Conservation (phyloP, 2,888 invertebrate species). For the Xanthia icteritia region DNA sequence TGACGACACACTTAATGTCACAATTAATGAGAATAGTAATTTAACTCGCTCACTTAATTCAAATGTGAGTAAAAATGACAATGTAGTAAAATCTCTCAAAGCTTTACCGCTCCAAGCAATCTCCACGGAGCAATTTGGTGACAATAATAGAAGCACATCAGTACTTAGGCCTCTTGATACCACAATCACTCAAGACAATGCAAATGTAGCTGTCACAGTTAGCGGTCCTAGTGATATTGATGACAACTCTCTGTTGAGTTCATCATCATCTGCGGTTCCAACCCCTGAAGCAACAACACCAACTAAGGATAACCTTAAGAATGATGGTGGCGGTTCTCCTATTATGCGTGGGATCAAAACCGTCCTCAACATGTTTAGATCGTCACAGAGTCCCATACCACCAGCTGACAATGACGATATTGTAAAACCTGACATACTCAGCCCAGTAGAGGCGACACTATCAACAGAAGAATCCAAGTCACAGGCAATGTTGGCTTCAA, state of each 20-base stretch:
- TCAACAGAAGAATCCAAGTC: conserved; percentile 51
- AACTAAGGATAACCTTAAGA: conserved; percentile 80
- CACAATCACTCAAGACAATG: conserved; percentile 62
- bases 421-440: conserved; percentile 54
- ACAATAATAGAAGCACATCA: conserved; percentile 73
- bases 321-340: conserved; percentile 80
- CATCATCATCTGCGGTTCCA: conserved; percentile 79
- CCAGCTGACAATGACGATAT: conserved; percentile 67
- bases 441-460: conserved; percentile 46
- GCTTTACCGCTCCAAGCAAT: conserved; percentile 79
- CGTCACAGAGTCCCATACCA: conserved; percentile 86
- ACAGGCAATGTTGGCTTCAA: conserved; percentile 75
- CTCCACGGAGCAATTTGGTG: conserved; percentile 72
- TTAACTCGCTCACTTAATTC: conserved; percentile 83
- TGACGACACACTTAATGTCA: conserved; percentile 72
- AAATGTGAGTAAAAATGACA: conserved; percentile 77
- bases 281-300: conserved; percentile 87
- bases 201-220: conserved; percentile 76
- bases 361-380: conserved; percentile 85
- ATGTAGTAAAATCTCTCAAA: conserved; percentile 75
- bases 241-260: conserved; percentile 81
- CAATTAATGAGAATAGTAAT: conserved; percentile 73
- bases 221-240: conserved; percentile 74
- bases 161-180: conserved; percentile 74
- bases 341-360: conserved; percentile 86